Base-by-base conservation (phyloP, 2,888 invertebrate species). In the Odontocolon sp. region DNA sequence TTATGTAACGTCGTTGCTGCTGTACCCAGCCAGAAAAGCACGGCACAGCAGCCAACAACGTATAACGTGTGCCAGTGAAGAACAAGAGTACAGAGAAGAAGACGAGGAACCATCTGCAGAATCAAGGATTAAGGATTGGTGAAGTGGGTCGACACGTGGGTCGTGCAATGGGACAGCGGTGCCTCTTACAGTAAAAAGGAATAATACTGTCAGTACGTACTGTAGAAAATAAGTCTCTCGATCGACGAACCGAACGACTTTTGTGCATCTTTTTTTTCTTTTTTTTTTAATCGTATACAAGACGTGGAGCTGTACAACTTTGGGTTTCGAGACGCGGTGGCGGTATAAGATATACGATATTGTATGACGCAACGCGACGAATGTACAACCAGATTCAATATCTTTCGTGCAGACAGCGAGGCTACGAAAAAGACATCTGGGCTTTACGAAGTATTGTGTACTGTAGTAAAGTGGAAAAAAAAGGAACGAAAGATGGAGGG, bases 1-100 rank as follows among this genome's bases (percentile, higher is more conserved):
- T 70, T 76, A 76, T 70, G 76, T 75, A 70, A 67, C 70, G 42
- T 70, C 66, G 45, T 70, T 76, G 45, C 33, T 33, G 33, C 33
- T 42, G 63, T 11, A 6, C 56, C 9, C 16, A 45, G 9, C 18
- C 21, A 23, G 14, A 52, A 47, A 31, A 40, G 26, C 38, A 57
- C 23, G 6, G 8, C 33, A 33, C 33, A 6, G n/a, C 33, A 9
- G 33, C 2, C 33, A 33, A 33, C 33, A 33, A n/a, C 33, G 8
- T 33, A 33, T 33, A 33, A 33, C 28, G 28, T 6, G 3, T 28
- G 33, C n/a, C 26, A 4, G 11, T 23, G 5, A 47, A 47, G 26
- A 6, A 47, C 4, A 26, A 4, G 5, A 26, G 28, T 21, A 16
- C n/a, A 4, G 33, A 5, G 47, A 56, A n/a, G 45, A 23, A 9